Conservation (phyloP, 2,888 invertebrate genomes). For the Corythucha ciliata region DNA sequence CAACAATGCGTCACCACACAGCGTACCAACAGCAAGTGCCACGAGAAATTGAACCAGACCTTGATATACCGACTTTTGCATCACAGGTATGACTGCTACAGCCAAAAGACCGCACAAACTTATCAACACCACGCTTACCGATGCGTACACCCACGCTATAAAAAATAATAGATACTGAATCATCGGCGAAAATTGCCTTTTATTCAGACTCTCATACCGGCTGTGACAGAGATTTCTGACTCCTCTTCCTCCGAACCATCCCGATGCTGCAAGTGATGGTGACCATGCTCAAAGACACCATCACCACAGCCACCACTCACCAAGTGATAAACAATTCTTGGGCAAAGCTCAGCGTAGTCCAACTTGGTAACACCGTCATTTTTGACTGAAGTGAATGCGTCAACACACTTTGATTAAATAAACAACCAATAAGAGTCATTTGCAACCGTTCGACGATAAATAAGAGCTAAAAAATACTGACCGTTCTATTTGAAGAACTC, state of each 20-base stretch:
- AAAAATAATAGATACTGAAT: slow-evolving; percentile 2
- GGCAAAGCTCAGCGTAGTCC: slow-evolving; percentile 20
- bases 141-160: slow-evolving; percentile 74
- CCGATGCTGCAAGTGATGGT: slow-evolving; percentile 9
- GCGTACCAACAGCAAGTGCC: slow-evolving; percentile 82
- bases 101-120: slow-evolving; percentile 80
- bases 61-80: slow-evolving; percentile 80
- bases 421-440: too few relatives aligned
- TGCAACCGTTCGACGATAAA: too few relatives aligned
- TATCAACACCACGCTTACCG: slow-evolving; percentile 68
- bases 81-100: slow-evolving; percentile 81
- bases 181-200: not conserved
- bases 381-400: too few relatives aligned
- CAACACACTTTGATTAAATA: too few relatives aligned
- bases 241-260: not conserved
- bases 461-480: too few relatives aligned
- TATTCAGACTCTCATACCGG: slow-evolving; percentile 6
- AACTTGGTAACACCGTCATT: not conserved
- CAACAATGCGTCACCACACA: slow-evolving; percentile 83
- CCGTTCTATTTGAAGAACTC: too few relatives aligned
- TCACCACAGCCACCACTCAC: not conserved
- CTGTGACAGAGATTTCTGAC: slow-evolving; percentile 6
- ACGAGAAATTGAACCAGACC: slow-evolving; percentile 84
- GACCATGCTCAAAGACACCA: slow-evolving; percentile 4
- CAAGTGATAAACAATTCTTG: slow-evolving; percentile 16